Conservation (phyloP, 2,888 invertebrate genomes). For the Cheilosia pagana region DNA sequence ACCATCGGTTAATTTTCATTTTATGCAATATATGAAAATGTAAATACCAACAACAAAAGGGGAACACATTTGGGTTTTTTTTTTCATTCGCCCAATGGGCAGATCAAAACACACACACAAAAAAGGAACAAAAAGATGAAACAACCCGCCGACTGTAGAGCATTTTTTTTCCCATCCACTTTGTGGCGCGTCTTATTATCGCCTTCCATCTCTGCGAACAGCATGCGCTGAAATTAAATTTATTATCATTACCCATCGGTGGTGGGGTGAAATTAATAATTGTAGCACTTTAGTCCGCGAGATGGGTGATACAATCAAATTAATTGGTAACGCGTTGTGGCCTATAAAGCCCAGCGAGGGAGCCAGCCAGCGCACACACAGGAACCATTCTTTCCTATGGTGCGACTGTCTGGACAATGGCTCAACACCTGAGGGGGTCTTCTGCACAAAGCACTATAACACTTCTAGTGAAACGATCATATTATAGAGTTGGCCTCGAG, state of each 20-base stretch:
- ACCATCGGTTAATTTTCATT: conserved; percentile 28
- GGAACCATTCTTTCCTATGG: conserved; percentile 27
- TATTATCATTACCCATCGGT: conserved; percentile 42
- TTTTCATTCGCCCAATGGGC: conserved; percentile 8
- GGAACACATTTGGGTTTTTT: background rate
- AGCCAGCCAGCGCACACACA: background rate
- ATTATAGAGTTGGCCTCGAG: conserved; percentile 1
- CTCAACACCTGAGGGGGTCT: conserved; percentile 13
- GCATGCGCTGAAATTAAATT: conserved; percentile 51
- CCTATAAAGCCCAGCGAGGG: conserved; percentile 16
- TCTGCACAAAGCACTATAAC: background rate
- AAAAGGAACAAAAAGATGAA: conserved; percentile 36
- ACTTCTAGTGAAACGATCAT: conserved; percentile 8
- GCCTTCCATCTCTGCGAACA: conserved; percentile 20
- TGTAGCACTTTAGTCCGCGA: conserved; percentile 52
- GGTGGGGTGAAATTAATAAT: conserved; percentile 48
- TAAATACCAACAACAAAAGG: background rate
- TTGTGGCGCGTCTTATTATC: conserved; percentile 3
- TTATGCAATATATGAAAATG: conserved; percentile 35
- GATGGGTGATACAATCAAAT: conserved; percentile 54
- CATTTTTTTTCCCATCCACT: background rate
- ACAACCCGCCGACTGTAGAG: conserved; percentile 18
- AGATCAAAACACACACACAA: conserved; percentile 8
- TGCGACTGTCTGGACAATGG: conserved; percentile 18
- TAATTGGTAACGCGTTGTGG: conserved; percentile 47